A percentile compares a stretch with the other conserved stretches of the same genome.
Evolutionary conservation across 2,113 vertebrate species (phyloP).

Genomic region (Phoxinus phoxinus): DNA sequence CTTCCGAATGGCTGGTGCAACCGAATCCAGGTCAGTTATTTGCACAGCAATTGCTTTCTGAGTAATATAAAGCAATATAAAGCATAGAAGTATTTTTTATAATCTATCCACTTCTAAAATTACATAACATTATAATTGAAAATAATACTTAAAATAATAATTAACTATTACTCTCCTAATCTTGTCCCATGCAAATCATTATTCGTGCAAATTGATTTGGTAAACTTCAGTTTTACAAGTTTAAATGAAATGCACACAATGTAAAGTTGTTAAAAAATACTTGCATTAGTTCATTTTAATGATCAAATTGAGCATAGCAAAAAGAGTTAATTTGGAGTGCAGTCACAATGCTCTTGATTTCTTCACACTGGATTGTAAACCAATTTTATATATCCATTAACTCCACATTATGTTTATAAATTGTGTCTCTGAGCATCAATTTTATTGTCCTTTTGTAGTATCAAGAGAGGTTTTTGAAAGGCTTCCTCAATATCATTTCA

Average conservation of each 20-base stretch:
- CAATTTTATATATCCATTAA: constrained; percentile 4
- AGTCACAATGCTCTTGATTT: neutral
- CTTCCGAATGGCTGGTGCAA: too few species aligned
- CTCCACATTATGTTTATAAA: neutral
- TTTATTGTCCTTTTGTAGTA: constrained; percentile 22
- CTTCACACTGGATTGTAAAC: neutral
- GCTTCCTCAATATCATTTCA: constrained; percentile 61
- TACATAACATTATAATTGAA: too few species aligned
- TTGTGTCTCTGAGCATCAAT: constrained; percentile 27
- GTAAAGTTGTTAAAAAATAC: neutral
- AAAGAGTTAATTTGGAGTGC: neutral
- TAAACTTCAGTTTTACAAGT: neutral
- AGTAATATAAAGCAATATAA: too few species aligned
- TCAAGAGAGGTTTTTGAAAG: constrained; percentile 54
- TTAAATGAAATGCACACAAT: neutral
- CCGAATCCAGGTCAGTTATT: too few species aligned
- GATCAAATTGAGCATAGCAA: neutral
- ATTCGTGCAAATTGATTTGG: neutral
- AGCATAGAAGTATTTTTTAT: too few species aligned
- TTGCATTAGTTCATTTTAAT: neutral
- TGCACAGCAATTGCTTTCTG: too few species aligned
- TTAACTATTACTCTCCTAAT: too few species aligned
- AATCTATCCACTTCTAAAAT: too few species aligned
- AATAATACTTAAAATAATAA: too few species aligned
- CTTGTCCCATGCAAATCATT: too few species aligned